A percentile compares a stretch with the other conserved stretches of the same genome.
Conservation (phyloP, 1,140 invertebrate species). For the Oncopodura yosiiana region DNA sequence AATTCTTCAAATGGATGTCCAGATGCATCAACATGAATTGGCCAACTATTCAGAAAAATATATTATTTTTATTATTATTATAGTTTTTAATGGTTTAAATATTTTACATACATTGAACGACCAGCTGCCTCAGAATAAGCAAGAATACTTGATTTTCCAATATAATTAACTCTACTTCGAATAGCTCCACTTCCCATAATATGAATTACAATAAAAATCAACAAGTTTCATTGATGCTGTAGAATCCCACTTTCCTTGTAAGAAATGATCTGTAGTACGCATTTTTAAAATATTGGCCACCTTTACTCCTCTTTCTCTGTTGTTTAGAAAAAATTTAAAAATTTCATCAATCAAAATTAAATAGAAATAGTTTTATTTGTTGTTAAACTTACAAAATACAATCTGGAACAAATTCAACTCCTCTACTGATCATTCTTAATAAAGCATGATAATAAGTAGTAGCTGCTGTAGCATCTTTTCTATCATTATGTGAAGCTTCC, state of each 20-base stretch:
- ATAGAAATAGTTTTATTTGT: not conserved
- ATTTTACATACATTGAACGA: constrained; percentile 15
- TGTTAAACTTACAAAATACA: constrained; percentile 11
- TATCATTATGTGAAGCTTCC: constrained; percentile 7
- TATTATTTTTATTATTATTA: not conserved
- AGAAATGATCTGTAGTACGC: constrained; percentile 17
- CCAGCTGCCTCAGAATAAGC: constrained; percentile 30
- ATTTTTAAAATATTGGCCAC: constrained; percentile 27
- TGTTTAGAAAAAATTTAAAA: not conserved
- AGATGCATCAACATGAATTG: constrained; percentile 8
- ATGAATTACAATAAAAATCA: constrained; percentile 28
- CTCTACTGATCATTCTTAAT: constrained; percentile 11
- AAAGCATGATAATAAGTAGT: constrained; percentile 18
- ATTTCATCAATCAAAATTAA: not conserved
- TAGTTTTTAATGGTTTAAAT: not conserved
- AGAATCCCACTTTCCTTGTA: constrained; percentile 23
- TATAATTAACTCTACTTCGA: constrained; percentile 10
- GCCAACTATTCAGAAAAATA: constrained; percentile 27
- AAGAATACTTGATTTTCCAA: constrained; percentile 13
- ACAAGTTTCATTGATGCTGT: constrained; percentile 26
- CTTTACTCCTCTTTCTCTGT: constrained; percentile 28
- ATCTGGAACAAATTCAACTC: constrained; percentile 19
- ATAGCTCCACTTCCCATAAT: constrained; percentile 19
- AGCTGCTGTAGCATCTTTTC: constrained; percentile 1
- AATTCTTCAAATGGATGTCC: constrained; percentile 34